Conservation (phyloP, 1,140 invertebrate genomes). For the Diprion similis region DNA sequence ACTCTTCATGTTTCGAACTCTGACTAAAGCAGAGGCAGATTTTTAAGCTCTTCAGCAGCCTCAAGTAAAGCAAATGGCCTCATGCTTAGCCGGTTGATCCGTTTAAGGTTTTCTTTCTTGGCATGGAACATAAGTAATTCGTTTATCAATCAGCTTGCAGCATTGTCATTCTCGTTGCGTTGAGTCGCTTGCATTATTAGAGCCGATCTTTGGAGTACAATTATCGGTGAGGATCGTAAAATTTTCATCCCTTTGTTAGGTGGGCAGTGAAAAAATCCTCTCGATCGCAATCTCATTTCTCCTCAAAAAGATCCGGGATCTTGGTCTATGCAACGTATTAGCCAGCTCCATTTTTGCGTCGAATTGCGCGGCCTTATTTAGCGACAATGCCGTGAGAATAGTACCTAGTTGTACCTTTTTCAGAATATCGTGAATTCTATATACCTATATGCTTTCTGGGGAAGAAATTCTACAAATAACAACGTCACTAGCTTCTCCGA, state of each 20-base stretch:
- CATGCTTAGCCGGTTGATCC: neutral
- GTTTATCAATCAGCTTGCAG: neutral
- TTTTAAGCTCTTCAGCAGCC: neutral
- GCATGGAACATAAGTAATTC: neutral
- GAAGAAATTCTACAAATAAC: neutral
- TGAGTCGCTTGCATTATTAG: neutral
- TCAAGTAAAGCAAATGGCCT: neutral
- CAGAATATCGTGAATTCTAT: too few relatives aligned
- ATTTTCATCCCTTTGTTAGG: too few relatives aligned
- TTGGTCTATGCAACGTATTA: neutral
- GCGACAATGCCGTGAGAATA: conserved; percentile 2
- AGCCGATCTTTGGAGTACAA: too few relatives aligned
- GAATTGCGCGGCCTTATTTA: conserved; percentile 3
- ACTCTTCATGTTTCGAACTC: neutral
- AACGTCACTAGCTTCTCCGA: neutral
- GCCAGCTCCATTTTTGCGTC: neutral
- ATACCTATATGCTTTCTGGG: neutral
- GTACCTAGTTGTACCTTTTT: neutral
- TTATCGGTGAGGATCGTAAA: too few relatives aligned
- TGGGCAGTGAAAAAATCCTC: too few relatives aligned
- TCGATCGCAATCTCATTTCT: neutral
- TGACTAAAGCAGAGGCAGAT: neutral
- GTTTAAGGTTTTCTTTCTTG: neutral
- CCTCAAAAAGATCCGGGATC: neutral
- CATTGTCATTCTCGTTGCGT: neutral